Evolutionary conservation across 2,113 vertebrate species (phyloP).

Genomic region (Leptodactylus fuscus): DNA sequence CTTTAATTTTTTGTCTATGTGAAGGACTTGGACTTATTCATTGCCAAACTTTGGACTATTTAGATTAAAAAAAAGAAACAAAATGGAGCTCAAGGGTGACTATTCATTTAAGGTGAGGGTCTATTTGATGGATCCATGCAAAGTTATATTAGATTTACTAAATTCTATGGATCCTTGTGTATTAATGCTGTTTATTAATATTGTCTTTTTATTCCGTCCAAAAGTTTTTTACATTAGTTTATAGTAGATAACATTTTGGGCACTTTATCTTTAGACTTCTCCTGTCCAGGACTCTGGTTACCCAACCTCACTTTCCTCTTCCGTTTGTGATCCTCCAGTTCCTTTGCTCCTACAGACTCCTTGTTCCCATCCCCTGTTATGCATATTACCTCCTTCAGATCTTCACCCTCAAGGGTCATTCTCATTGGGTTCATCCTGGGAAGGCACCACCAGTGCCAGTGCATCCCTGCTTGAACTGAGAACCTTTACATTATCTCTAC

Average conservation of each 20-base stretch:
- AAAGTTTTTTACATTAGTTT: neutral
- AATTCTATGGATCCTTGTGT: neutral
- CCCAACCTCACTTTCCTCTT: constrained; percentile 34
- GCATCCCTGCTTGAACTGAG: constrained; percentile 48
- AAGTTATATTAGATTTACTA: neutral
- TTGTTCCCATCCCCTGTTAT: constrained; percentile 36
- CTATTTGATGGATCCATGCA: too few relatives aligned
- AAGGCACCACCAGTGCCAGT: neutral
- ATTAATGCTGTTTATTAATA: neutral
- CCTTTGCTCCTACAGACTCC: constrained; percentile 21
- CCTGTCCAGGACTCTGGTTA: constrained; percentile 57
- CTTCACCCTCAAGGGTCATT: constrained; percentile 55
- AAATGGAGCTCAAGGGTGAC: neutral
- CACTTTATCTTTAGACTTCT: constrained; percentile 59
- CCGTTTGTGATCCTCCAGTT: constrained; percentile 15
- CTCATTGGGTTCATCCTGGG: constrained; percentile 31
- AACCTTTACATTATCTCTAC: constrained; percentile 20
- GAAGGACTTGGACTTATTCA: too few relatives aligned
- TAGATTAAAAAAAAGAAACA: neutral
- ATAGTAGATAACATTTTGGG: constrained; percentile 5
- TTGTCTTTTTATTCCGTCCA: neutral
- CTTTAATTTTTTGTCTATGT: too few relatives aligned
- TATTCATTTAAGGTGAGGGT: neutral
- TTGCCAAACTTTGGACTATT: neutral
- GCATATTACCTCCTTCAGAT: constrained; percentile 39